Conservation (phyloP, 2,888 invertebrate genomes). For the Drosophila imparisetae region DNA sequence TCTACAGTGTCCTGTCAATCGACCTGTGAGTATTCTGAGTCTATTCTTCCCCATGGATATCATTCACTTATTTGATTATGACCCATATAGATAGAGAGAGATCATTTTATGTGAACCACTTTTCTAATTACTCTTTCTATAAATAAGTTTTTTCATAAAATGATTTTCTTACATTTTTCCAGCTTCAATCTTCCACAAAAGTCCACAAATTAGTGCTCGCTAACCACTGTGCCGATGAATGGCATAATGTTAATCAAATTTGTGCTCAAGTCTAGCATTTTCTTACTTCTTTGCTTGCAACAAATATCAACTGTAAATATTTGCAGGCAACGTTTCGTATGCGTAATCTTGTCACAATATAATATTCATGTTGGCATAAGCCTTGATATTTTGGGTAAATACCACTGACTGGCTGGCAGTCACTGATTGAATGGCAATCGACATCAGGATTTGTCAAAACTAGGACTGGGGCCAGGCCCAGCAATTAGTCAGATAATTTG, state of each 20-base stretch:
- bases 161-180: background rate
- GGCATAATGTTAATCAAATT: background rate
- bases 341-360: slow-evolving; percentile 7
- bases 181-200: background rate
- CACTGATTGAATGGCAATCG: slow-evolving; percentile 53
- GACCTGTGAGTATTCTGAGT: too few relatives aligned
- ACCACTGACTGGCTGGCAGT: slow-evolving; percentile 9
- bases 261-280: background rate
- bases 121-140: background rate
- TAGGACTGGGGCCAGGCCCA: background rate
- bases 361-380: slow-evolving; percentile 8
- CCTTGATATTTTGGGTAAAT: slow-evolving; percentile 19
- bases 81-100: too few relatives aligned
- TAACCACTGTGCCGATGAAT: background rate
- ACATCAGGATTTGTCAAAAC: slow-evolving; percentile 23
- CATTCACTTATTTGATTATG: too few relatives aligned
- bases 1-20: too few relatives aligned
- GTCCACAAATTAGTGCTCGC: background rate
- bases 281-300: background rate
- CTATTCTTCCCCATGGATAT: too few relatives aligned
- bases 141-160: background rate
- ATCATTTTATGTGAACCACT: too few relatives aligned
- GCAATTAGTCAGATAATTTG: slow-evolving; percentile 33
- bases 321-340: slow-evolving; percentile 6
- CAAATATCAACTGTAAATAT: slow-evolving; percentile 7